Base-by-base conservation (phyloP, 1,140 invertebrate genomes). In the Lepidurus packardi region DNA sequence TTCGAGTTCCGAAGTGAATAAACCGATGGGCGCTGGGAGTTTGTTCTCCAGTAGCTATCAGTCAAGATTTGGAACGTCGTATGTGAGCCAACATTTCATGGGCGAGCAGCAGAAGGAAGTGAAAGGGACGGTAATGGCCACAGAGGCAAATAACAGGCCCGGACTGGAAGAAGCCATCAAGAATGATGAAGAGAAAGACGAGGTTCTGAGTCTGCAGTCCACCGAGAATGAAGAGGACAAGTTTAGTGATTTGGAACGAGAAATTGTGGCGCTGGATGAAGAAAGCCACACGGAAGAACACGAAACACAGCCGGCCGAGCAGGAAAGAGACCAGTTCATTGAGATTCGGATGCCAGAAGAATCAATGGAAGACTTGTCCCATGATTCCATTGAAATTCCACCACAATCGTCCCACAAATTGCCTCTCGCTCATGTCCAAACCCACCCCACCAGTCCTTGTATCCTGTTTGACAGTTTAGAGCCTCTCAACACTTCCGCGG, bases 201-300 rank as follows among this genome's bases (percentile, higher is more conserved):
- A 65, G 13, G 21, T 65, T 13, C 53, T 65, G 8, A 65, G 53
- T 21, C 13, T 65, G 53, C 53, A 65, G 21, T 65, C 53, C 13
- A 65, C 53, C 6, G 53, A 65, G 13, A 65, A 65, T 21, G 53
- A 65, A 65, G 53, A 65, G 16, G 53, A 65, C 6, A 65, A 11
- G 53, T 65, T 65, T 65, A 65, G 53, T 21, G 53, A 65, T 16
- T 65, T 65, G 13, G 53, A 65, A 65, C 8, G 53, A 65, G 53
- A 65, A 65, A 65, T 65, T 13, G 13, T 65, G 8, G 53, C 53
- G 8, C 13, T 65, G 53, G 53, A 65, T 65, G 16, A 65, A 16
- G 53, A 65, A 65, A 65, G 53, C 53, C 53, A 65, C 13, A 65
- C 53, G 9, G 53, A 65, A 21, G 53, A 65, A 7, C 16, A 65